These are phyloP conservation scores for Hiodon tergisus DNA, from an alignment of 2,113 vertebrate species.

Conservation along the genomic window DNA sequence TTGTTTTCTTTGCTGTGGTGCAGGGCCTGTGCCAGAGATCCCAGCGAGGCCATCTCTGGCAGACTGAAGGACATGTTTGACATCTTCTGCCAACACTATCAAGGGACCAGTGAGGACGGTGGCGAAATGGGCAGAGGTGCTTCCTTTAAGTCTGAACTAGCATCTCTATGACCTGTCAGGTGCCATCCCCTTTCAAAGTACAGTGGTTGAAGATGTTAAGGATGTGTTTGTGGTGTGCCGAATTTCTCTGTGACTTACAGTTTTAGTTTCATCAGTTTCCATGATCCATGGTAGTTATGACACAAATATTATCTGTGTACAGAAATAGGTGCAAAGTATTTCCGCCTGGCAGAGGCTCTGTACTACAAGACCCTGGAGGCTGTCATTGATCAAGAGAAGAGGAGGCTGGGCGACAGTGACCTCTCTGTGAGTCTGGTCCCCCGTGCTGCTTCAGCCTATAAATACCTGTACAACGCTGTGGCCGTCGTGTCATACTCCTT, in stretches of 20 bases:
- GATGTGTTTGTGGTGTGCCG: too few relatives aligned
- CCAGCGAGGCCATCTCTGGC: conserved; percentile 70
- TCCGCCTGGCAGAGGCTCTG: conserved; percentile 77
- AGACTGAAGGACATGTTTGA: conserved; percentile 84
- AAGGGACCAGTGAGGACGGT: conserved; percentile 52
- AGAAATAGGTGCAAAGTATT: conserved; percentile 81
- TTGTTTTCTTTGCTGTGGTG: neutral
- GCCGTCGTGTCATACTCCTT: neutral
- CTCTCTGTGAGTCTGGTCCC: conserved; percentile 76
- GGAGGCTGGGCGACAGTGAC: conserved; percentile 75
- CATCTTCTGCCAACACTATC: conserved; percentile 66
- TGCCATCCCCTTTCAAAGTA: too few relatives aligned
- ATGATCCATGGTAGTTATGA: too few relatives aligned
- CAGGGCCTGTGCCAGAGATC: conserved; percentile 82
- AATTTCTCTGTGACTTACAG: neutral
- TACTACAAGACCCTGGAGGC: conserved; percentile 89
- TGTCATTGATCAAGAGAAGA: conserved; percentile 81
- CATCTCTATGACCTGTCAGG: too few relatives aligned
- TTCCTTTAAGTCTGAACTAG: too few relatives aligned
- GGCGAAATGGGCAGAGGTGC: conserved; percentile 67
- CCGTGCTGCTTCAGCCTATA: conserved; percentile 21
- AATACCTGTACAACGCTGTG: neutral
- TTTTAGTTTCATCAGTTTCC: too few relatives aligned
- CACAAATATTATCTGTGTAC: conserved; percentile 27
- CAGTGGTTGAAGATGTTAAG: too few relatives aligned